Percentiles rank a stretch among this genome's conserved stretches.
Conservation (phyloP, 1,140 invertebrate species). For the Homarus americanus region DNA sequence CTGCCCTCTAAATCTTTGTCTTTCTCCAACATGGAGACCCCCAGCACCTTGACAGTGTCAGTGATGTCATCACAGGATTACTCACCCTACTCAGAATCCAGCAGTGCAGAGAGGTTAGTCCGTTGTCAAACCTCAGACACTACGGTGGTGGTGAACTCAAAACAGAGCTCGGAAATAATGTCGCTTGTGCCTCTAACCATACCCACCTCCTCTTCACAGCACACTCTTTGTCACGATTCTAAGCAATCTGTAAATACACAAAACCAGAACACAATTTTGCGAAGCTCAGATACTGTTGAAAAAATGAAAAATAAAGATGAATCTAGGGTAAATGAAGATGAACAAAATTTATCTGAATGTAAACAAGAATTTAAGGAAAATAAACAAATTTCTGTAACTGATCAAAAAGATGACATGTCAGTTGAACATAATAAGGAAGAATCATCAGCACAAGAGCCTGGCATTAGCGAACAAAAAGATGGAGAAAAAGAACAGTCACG, state of each 20-base stretch:
- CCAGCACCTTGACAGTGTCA: not conserved
- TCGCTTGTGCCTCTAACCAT: not conserved
- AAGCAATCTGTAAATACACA: not conserved
- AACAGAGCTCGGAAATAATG: not conserved
- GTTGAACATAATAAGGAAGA: not conserved
- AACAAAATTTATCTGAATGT: not conserved
- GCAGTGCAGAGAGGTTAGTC: slow-evolving; percentile 38
- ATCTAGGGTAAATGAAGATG: not conserved
- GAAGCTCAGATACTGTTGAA: not conserved
- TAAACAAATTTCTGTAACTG: not conserved
- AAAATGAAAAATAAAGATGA: not conserved
- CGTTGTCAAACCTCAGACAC: not conserved
- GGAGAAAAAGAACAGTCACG: not conserved
- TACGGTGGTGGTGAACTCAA: not conserved
- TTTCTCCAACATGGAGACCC: not conserved
- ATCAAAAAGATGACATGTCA: not conserved
- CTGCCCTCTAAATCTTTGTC: not conserved
- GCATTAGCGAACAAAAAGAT: not conserved
- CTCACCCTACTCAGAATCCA: not conserved
- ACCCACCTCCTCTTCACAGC: not conserved
- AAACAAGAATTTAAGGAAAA: not conserved
- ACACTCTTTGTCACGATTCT: not conserved
- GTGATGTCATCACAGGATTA: not conserved
- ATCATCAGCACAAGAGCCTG: not conserved
- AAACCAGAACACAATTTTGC: not conserved